Percentiles rank a stretch among this genome's conserved stretches.
These are phyloP conservation scores for Atta cephalotes DNA, from an alignment of 1,140 invertebrate genomes.

Conservation along the genomic window DNA sequence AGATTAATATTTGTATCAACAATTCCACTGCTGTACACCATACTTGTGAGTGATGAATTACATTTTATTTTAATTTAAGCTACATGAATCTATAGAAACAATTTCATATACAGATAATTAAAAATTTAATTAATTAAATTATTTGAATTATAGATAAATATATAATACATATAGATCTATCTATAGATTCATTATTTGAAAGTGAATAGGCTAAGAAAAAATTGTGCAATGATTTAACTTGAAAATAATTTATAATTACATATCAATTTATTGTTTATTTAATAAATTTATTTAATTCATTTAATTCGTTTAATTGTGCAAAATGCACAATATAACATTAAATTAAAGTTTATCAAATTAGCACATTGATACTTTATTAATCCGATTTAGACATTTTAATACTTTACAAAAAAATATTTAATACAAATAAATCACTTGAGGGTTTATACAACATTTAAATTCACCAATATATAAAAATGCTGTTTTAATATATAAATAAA, in stretches of 20 bases:
- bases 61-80: not conserved
- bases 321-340: not conserved
- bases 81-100: not conserved
- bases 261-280: not conserved
- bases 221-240: not conserved
- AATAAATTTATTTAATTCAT: not conserved
- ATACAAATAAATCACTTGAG: not conserved
- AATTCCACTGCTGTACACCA: not conserved
- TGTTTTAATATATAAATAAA: not conserved
- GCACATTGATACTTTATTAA: not conserved
- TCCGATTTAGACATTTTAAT: not conserved
- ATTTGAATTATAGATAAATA: not conserved
- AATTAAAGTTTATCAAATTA: not conserved
- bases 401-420: not conserved
- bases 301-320: too few relatives aligned
- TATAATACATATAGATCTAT: not conserved
- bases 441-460: not conserved
- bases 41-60: slow-evolving; percentile 7
- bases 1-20: not conserved
- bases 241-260: not conserved
- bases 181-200: not conserved
- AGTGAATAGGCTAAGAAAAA: not conserved
- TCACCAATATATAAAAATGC: not conserved
- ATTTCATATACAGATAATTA: not conserved
- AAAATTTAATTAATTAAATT: not conserved